A percentile compares a stretch with the other conserved stretches of the same genome.
Evolutionary conservation across 64 coral and sea anemone species (phyloP).

Genomic region (Montipora capricornis): DNA sequence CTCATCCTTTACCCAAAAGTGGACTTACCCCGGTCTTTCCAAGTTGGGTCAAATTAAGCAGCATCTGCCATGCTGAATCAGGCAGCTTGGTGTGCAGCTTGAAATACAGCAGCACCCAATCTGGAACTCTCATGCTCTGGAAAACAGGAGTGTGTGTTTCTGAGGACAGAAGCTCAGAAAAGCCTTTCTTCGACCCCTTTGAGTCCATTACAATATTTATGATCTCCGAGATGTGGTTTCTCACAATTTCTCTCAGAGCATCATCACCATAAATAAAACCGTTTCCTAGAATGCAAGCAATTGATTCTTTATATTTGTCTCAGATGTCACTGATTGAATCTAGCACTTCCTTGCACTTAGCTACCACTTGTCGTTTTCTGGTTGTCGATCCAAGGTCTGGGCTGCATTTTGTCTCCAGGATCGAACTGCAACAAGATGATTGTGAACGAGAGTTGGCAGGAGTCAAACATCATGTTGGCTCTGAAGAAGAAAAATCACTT

Average conservation of each 20-base stretch:
- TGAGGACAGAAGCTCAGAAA: slow-evolving; percentile 32
- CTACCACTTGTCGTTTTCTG: slow-evolving; percentile 3
- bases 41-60: slow-evolving; percentile 33
- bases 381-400: background rate
- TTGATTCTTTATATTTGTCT: background rate
- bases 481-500: background rate
- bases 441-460: background rate
- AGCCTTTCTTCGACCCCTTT: slow-evolving; percentile 38
- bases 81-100: slow-evolving; percentile 41
- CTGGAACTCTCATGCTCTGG: background rate
- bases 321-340: background rate
- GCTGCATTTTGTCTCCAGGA: no score
- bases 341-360: background rate
- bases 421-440: no score
- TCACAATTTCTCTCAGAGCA: background rate
- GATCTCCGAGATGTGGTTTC: background rate
- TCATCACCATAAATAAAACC: slow-evolving; percentile 2
- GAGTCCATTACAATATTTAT: slow-evolving; percentile 24
- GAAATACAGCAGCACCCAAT: slow-evolving; percentile 1
- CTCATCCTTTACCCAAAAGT: background rate
- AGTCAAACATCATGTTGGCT: background rate
- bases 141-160: slow-evolving; percentile 27
- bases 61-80: slow-evolving; percentile 53
- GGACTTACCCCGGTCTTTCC: slow-evolving; percentile 32
- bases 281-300: slow-evolving; percentile 6